phyloP scores from a whole-genome alignment of 2,888 invertebrate genomes.

The Flexamia atlantica region DNA sequence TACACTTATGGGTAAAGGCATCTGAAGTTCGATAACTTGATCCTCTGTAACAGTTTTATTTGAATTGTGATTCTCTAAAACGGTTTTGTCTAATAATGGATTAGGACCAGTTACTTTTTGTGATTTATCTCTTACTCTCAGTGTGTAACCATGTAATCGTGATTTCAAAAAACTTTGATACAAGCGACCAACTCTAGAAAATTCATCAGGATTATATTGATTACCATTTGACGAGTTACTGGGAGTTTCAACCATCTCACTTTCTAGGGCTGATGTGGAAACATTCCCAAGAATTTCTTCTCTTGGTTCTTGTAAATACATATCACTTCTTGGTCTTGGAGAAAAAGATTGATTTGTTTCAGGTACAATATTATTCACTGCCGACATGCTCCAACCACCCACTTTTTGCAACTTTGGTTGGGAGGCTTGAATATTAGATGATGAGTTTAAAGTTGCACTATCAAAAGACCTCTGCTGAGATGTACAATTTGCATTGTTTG shows the following conservation, averaged over 20 bases:
- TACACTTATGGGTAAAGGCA: constrained; percentile 34
- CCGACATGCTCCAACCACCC: constrained; percentile 39
- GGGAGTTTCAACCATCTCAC: not conserved
- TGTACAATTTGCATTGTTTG: not conserved
- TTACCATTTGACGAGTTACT: not conserved
- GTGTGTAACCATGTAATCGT: constrained; percentile 38
- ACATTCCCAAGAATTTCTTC: constrained; percentile 33
- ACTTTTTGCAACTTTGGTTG: constrained; percentile 9
- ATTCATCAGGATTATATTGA: not conserved
- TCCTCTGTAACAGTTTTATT: not conserved
- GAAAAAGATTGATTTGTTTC: not conserved
- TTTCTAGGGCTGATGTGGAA: not conserved
- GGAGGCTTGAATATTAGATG: not conserved
- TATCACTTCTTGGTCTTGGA: constrained; percentile 9
- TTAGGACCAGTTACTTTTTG: not conserved
- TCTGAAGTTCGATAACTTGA: constrained; percentile 26
- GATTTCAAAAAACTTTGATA: constrained; percentile 53
- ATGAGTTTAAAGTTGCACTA: not conserved
- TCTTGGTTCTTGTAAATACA: constrained; percentile 38
- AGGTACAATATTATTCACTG: constrained; percentile 5
- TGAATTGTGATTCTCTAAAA: constrained; percentile 23
- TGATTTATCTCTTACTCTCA: constrained; percentile 29
- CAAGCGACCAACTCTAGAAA: constrained; percentile 14
- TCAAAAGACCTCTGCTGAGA: constrained; percentile 44
- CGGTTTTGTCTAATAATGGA: constrained; percentile 45